Evolutionary conservation across 2,113 vertebrate genomes (phyloP).

Genomic region (Phyllostomus hastatus): DNA sequence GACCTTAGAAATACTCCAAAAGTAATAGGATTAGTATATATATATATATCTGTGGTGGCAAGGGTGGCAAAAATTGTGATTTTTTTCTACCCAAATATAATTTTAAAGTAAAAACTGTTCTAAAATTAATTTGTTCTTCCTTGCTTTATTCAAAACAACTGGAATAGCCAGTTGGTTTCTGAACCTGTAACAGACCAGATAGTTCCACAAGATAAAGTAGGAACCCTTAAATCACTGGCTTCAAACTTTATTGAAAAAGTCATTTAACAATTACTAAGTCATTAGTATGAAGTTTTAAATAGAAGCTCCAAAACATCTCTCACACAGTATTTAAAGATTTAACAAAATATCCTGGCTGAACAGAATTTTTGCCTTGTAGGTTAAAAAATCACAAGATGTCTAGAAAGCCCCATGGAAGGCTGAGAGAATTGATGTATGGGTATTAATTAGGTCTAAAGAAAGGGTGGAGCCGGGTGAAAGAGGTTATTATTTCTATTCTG

Average conservation of each 20-base stretch:
- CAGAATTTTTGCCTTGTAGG: constrained; percentile 8
- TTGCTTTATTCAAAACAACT: neutral
- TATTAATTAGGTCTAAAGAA: constrained; percentile 43
- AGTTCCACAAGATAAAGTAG: neutral
- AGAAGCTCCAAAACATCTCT: neutral
- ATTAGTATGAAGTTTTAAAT: constrained; percentile 21
- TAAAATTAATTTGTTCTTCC: neutral
- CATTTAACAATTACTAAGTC: constrained; percentile 17
- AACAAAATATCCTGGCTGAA: neutral
- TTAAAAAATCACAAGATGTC: constrained; percentile 32
- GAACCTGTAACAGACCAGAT: neutral
- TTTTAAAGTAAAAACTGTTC: neutral
- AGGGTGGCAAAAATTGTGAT: neutral
- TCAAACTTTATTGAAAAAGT: constrained; percentile 32
- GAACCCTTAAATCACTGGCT: neutral
- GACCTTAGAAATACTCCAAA: neutral
- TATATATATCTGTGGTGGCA: neutral
- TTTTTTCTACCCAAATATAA: neutral
- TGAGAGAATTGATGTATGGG: constrained; percentile 13
- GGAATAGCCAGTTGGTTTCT: neutral
- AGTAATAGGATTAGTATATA: neutral
- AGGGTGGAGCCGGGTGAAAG: neutral
- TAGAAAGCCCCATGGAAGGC: neutral
- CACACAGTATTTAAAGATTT: neutral
- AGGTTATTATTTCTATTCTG: constrained; percentile 28